phyloP scores from a whole-genome alignment of 2,888 invertebrate species.

The Thera britannica region DNA sequence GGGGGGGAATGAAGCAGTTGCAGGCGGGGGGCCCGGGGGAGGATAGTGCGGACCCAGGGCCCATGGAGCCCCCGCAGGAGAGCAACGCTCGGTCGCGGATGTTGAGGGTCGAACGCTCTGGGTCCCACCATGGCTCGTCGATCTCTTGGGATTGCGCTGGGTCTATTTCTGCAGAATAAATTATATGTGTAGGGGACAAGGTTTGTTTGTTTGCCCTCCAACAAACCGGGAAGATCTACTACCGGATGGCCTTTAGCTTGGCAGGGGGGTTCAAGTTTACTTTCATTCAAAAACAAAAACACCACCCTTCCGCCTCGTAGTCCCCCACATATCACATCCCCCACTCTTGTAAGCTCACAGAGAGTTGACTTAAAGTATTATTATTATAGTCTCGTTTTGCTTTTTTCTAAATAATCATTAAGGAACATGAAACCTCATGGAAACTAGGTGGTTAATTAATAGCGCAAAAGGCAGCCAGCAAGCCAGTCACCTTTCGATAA shows the following conservation, averaged over 20 bases:
- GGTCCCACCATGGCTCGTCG: slow-evolving; percentile 61
- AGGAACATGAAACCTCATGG: background rate
- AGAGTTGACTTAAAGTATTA: too few relatives aligned
- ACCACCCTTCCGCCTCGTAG: too few relatives aligned
- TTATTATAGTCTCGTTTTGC: too few relatives aligned
- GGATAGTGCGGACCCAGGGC: slow-evolving; percentile 73
- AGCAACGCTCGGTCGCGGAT: slow-evolving; percentile 73
- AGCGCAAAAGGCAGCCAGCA: background rate
- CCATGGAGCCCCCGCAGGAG: slow-evolving; percentile 72
- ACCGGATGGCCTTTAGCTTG: too few relatives aligned
- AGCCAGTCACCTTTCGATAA: background rate
- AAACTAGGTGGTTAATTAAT: background rate
- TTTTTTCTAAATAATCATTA: too few relatives aligned
- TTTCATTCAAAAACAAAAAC: too few relatives aligned
- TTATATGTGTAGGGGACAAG: too few relatives aligned
- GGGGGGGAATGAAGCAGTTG: slow-evolving; percentile 73
- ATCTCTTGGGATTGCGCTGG: slow-evolving; percentile 49
- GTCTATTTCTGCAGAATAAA: slow-evolving; percentile 60
- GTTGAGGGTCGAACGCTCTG: slow-evolving; percentile 63
- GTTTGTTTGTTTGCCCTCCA: too few relatives aligned
- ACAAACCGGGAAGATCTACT: too few relatives aligned
- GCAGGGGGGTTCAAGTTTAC: too few relatives aligned
- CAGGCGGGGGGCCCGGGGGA: slow-evolving; percentile 77
- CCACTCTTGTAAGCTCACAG: too few relatives aligned
- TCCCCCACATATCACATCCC: too few relatives aligned